phyloP scores from a whole-genome alignment of 2,113 vertebrate species.

The Platycercus adscitus region DNA sequence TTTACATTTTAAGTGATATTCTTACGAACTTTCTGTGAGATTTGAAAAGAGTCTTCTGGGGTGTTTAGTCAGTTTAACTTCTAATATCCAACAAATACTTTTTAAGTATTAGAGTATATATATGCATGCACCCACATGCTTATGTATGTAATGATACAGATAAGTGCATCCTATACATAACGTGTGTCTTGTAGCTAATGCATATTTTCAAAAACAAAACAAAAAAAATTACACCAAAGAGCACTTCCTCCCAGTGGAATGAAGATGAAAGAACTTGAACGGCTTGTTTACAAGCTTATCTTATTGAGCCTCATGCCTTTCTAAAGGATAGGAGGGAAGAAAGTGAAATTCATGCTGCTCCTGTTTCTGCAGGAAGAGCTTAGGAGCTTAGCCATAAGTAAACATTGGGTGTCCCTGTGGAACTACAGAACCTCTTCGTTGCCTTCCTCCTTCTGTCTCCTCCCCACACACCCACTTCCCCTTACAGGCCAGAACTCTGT shows the following conservation, averaged over 20 bases:
- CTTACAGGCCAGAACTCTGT: background rate
- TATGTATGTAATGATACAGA: background rate
- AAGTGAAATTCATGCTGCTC: background rate
- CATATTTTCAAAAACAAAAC: background rate
- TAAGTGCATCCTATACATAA: background rate
- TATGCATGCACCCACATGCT: rapidly evolving
- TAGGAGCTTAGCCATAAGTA: background rate
- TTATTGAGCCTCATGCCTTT: background rate
- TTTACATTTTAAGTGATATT: background rate
- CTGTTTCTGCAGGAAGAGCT: background rate
- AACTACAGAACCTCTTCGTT: background rate
- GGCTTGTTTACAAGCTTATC: background rate
- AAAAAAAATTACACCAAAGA: background rate
- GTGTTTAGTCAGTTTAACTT: background rate
- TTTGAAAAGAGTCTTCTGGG: background rate
- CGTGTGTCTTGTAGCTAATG: background rate
- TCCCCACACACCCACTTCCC: background rate
- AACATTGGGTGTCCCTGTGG: background rate
- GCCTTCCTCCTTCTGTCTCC: background rate
- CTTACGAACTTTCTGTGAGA: background rate
- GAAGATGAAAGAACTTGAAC: background rate
- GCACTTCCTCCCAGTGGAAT: background rate
- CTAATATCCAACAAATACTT: background rate
- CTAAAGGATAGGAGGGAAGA: background rate
- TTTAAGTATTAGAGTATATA: background rate